Conservation (phyloP, 2,888 invertebrate species). For the Liodrosophila aerea region DNA sequence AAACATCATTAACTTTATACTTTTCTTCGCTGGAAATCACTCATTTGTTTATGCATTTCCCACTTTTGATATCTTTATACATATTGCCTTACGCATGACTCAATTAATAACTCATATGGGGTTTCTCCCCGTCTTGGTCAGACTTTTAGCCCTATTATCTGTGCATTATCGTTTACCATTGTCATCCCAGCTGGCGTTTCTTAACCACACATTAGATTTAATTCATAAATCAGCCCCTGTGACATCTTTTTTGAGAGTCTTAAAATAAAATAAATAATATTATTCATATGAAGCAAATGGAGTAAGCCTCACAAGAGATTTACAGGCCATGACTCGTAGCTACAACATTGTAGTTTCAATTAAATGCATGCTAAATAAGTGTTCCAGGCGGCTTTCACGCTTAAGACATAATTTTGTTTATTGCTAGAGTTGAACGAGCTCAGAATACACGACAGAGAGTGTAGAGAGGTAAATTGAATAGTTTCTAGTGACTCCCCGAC, state of each 20-base stretch:
- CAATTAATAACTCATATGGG: no score
- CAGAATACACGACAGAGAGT: slow-evolving; percentile 13
- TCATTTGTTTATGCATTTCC: neutral
- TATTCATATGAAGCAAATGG: no score
- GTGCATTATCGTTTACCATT: neutral
- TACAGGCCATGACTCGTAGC: slow-evolving; percentile 5
- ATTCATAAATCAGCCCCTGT: slow-evolving; percentile 21
- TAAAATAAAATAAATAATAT: slow-evolving; percentile 6
- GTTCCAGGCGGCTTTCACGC: slow-evolving; percentile 47
- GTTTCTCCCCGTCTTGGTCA: no score
- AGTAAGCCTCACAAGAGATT: slow-evolving; percentile 1
- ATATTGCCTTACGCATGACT: no score
- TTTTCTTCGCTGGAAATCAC: neutral
- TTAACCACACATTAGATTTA: slow-evolving; percentile 16
- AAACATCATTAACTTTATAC: no score
- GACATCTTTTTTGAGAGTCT: slow-evolving; percentile 14
- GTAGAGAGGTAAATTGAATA: slow-evolving; percentile 21
- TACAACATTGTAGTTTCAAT: slow-evolving; percentile 23
- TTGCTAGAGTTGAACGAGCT: slow-evolving; percentile 53
- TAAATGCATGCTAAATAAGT: slow-evolving; percentile 30
- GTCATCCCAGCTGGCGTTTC: slow-evolving; percentile 18
- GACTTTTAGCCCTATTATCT: no score
- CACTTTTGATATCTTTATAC: neutral
- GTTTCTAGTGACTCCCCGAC: slow-evolving; percentile 35
- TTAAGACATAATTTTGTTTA: slow-evolving; percentile 63